These are phyloP conservation scores for Planiliza haematocheilus DNA, from an alignment of 2,113 vertebrate genomes.

Conservation along the genomic window DNA sequence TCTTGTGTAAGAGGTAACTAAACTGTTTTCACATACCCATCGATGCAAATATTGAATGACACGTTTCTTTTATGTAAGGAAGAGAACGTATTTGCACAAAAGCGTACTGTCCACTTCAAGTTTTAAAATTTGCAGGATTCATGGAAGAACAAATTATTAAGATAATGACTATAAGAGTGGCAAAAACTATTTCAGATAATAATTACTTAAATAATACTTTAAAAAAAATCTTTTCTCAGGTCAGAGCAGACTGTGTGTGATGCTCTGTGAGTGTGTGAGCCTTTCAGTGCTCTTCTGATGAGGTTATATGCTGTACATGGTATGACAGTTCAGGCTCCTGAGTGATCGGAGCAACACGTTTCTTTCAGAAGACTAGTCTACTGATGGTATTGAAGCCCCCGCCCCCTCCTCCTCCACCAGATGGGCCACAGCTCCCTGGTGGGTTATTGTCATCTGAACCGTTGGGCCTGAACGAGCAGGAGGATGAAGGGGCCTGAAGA, in stretches of 20 bases:
- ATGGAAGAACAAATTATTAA: conserved; percentile 6
- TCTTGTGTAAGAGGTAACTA: conserved; percentile 32
- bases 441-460: conserved; percentile 98
- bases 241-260: conserved; percentile 18
- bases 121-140: conserved; percentile 5
- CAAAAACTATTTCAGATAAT: conserved; percentile 24
- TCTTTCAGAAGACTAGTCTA: conserved; percentile 93
- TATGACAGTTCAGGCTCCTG: conserved; percentile 17
- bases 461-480: conserved; percentile 95
- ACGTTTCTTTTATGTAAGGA: conserved; percentile 7
- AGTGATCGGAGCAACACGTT: neutral
- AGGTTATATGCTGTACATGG: conserved; percentile 36
- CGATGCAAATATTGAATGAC: neutral
- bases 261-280: conserved; percentile 4
- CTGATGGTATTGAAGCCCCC: conserved; percentile 94
- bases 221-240: conserved; percentile 23
- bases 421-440: conserved; percentile 95
- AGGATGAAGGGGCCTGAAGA: conserved; percentile 92
- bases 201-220: conserved; percentile 11
- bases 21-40: neutral
- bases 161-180: conserved; percentile 17
- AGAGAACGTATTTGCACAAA: conserved; percentile 26
- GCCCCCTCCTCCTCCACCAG: conserved; percentile 88
- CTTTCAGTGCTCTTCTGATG: conserved; percentile 54
- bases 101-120: neutral